Base-by-base conservation (phyloP, 2,113 vertebrate genomes). In the Rattus norvegicus region DNA sequence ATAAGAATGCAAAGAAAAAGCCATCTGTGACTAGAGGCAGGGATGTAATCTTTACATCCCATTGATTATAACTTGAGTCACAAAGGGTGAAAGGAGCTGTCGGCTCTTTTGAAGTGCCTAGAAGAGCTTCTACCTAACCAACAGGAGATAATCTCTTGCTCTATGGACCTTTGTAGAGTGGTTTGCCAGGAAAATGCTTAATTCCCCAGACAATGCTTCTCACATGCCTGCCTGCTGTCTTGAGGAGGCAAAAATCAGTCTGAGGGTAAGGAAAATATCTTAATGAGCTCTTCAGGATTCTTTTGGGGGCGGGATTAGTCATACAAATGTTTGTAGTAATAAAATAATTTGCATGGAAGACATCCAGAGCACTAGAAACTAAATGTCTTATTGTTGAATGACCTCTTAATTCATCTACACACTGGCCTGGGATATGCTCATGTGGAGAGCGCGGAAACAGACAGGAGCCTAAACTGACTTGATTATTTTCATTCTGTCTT, bases 1-100 rank as follows among this genome's bases (percentile, higher is more conserved):
- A 97, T 97, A 90, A 28, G 91, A 95, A 96, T 97, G 86, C 75
- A 96, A 96, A 96, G 79, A 87, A 92, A 92, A 95, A 85, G 33
- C 10, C 2, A 5, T 22, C 16, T 87, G 47, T 91, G 89, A 96
- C 70, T 95, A 88, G 63, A 97, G 59, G 77, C 10, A 90, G 63
- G 20, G 83, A 86, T 92, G 69, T 95, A 96, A 92, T 96, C 95
- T 97, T 96, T 93, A 97, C 11, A 92, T 93, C 36, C 49, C 59
- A 96, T 97, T 93, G 92, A 96, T 94, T 96, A 89, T 76, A 95
- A 79, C 86, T 96, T 89, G 93, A 93, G 65, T 92, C 88, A 91
- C 80, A 91, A 94, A 92, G 73, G 88, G 43, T 39, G 26, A 85
- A 96, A 80, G n/a, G 84, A 33, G 43, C 87, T 56, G 3, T 56